phyloP scores from a whole-genome alignment of 2,113 vertebrate species.

The Microcebus lehilahytsara region DNA sequence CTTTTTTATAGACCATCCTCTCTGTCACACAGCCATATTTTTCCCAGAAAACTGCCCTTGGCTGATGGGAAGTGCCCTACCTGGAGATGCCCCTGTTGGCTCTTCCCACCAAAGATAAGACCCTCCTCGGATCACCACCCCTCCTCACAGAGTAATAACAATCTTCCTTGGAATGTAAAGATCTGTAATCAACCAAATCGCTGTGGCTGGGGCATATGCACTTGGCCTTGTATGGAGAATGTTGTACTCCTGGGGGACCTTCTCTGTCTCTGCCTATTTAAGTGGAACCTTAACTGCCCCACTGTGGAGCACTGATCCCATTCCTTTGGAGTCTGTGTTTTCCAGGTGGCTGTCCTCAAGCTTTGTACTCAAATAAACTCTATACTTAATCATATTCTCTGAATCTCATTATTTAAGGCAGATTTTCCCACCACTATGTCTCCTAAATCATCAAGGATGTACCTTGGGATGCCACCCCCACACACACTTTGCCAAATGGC shows the following conservation, averaged over 20 bases:
- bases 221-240: background rate
- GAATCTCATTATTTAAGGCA: background rate
- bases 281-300: background rate
- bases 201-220: background rate
- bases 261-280: background rate
- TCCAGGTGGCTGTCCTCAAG: background rate
- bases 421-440: background rate
- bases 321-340: background rate
- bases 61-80: background rate
- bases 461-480: background rate
- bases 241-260: background rate
- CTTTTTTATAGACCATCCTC: too few relatives aligned
- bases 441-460: background rate
- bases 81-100: background rate
- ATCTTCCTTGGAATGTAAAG: background rate
- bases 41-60: background rate
- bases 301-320: background rate
- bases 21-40: background rate
- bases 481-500: background rate
- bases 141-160: background rate
- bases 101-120: background rate
- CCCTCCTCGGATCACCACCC: background rate
- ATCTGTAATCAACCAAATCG: background rate
- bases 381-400: background rate
- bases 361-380: background rate